Conservation (phyloP, 1,140 invertebrate genomes). For the Melitaea cinxia region DNA sequence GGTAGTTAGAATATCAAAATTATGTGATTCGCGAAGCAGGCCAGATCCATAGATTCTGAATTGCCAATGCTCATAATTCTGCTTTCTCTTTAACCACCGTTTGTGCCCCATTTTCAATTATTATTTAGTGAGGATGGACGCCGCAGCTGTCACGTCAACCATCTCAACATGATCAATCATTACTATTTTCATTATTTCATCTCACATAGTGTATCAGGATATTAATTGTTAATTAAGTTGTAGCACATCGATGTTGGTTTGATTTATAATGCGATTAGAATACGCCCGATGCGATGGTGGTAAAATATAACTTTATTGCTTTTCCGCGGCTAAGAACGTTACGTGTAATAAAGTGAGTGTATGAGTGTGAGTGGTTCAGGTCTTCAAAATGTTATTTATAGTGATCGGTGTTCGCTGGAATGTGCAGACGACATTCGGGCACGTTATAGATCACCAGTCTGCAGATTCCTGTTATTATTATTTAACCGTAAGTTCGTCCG, state of each 20-base stretch:
- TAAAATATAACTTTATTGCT: too few species aligned
- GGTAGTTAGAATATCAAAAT: neutral
- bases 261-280: too few species aligned
- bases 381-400: constrained; percentile 9
- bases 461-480: neutral
- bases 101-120: constrained; percentile 1
- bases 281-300: too few species aligned
- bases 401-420: neutral
- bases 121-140: neutral
- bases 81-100: neutral
- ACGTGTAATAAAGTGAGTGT: too few species aligned
- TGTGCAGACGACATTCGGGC: neutral
- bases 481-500: neutral
- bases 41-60: neutral
- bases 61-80: neutral
- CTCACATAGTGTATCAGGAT: too few species aligned
- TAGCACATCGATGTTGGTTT: too few species aligned
- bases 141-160: neutral
- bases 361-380: too few species aligned
- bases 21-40: constrained; percentile 1
- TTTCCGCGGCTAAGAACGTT: too few species aligned
- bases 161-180: too few species aligned
- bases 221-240: too few species aligned
- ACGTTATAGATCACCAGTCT: neutral
- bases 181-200: too few species aligned